A percentile compares a stretch with the other conserved stretches of the same genome.
Evolutionary conservation across 2,113 vertebrate genomes (phyloP).

Genomic region (Ophthalmolycus amberensis): DNA sequence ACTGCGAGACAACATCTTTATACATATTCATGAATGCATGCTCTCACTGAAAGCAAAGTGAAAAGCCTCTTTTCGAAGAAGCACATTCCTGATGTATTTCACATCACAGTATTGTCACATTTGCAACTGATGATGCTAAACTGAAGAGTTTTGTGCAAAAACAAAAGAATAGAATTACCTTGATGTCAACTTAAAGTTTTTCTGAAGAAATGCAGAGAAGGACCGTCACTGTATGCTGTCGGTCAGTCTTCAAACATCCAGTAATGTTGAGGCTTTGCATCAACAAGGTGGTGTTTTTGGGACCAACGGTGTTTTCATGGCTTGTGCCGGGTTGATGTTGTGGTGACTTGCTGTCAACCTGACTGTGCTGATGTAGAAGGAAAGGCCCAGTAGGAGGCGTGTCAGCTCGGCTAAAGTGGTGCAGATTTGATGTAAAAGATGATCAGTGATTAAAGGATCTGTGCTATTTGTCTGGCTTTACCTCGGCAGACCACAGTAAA

Average conservation of each 20-base stretch:
- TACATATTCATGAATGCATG: constrained; percentile 46
- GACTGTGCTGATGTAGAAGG: not conserved
- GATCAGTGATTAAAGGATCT: not conserved
- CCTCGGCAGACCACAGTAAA: not conserved
- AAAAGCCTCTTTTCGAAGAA: constrained; percentile 14
- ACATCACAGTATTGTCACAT: constrained; percentile 27
- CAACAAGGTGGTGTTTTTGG: not conserved
- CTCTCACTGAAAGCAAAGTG: constrained; percentile 5
- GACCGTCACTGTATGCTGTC: not conserved
- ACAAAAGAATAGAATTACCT: not conserved
- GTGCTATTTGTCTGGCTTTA: not conserved
- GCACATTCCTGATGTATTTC: constrained; percentile 30
- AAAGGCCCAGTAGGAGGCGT: no score
- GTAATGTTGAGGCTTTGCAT: not conserved
- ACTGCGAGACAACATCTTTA: constrained; percentile 33
- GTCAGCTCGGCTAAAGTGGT: no score
- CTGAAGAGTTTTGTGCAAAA: not conserved
- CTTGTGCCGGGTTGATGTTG: not conserved
- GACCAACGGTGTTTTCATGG: not conserved
- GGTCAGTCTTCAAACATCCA: not conserved
- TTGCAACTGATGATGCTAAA: constrained; percentile 8
- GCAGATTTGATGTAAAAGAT: no score
- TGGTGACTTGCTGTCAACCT: not conserved
- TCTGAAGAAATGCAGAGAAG: not conserved
- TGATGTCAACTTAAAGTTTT: not conserved